Evolutionary conservation across 1,140 invertebrate species (phyloP), one percentile per base, ranked within the genome.

Genomic region (Penaeus japonicus): DNA sequence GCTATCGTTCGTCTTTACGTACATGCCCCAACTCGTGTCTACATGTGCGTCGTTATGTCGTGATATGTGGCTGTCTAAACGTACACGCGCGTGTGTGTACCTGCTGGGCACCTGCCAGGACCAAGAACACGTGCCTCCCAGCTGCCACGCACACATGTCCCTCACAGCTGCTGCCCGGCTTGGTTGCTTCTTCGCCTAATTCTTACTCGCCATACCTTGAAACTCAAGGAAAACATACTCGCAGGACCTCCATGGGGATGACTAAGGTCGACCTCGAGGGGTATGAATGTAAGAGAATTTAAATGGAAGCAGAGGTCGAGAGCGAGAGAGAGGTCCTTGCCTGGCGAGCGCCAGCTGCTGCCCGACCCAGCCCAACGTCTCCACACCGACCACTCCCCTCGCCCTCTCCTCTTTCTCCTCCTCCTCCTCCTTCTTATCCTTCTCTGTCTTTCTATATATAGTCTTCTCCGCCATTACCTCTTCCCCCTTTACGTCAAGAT

Each of bases 61-160:
- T 47, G n/a, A 55, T 81, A 47, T 81, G 47, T 53, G 79, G 20
- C 4, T 54, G 47, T 81, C 17, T 18, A 81, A 54, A 55, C 53
- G 35, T 55, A 53, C 53, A 47, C 22, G 79, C 18, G 78, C 59
- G 78, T 39, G 87, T 89, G 80, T 89, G 82, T 84, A 88, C 86
- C 79, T 88, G 86, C 47, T 27, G 79, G 79, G 86, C 79, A 82
- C 79, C 86, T 83, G 79, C 78, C 80, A 10, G 59, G 27, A 30
- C 47, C 30, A 32, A 39, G 62, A 65, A 88, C 86, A 88, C 86
- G 86, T 88, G 86, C 86, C 62, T 82, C 79, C 86, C 86, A 88
- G 86, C 86, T 88, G 86, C 86, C 65, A 17, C 80, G 18, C 39
- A 30, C 57, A 82, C 80, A 83, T 88, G 86, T 24, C 83, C 75